Evolutionary conservation across 2,888 invertebrate species (phyloP), one percentile per base, ranked within the genome.

Genomic region (Chaetogeoica ovagalla): DNA sequence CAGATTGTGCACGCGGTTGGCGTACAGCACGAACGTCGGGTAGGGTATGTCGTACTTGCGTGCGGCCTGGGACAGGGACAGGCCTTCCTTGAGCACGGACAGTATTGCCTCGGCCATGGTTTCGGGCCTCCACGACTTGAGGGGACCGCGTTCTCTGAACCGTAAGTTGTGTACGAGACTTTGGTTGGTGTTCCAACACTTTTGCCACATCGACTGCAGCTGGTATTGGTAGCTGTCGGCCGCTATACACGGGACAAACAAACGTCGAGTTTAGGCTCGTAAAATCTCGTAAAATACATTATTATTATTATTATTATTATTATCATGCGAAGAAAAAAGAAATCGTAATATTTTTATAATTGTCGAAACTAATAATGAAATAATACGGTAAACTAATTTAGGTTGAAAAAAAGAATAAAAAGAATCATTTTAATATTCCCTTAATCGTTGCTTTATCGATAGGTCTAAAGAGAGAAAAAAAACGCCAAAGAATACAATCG

Each of bases 101-200:
- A 95, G 94, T 84, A 96, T 96, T 83, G 96, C 96, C 86, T 95
- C 95, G 59, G 95, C 96, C 96, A 96, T 96, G 82, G 95, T 96
- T 87, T 96, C 96, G 5, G 95, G 95, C 74, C 95, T 89, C 96
- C 96, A 96, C 79, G 95, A 95, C 87, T 96, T 96, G 82, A 96
- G 89, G 0, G 96, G 96, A 4, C 96, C 96, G 81, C 96, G 91
- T 87, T 96, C 96, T 70, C 96, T 92, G 89, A 96, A 95, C 84
- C 95, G 91, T 85, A 96, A 88, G 86, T 95, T 94, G 88, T 95
- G 95, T 84, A 95, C 94, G 85, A 95, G 89, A 85, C 93, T 93
- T 87, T 95, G 95, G 87, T 94, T 95, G 84, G 94, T 95, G 87
- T 94, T 95, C 95, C 95, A 96, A 87, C 95, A 95, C 87, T 95